Evolutionary conservation across 2,797 vertebrate species (phyloP).

Genomic region (Coracias cyanogaster): DNA sequence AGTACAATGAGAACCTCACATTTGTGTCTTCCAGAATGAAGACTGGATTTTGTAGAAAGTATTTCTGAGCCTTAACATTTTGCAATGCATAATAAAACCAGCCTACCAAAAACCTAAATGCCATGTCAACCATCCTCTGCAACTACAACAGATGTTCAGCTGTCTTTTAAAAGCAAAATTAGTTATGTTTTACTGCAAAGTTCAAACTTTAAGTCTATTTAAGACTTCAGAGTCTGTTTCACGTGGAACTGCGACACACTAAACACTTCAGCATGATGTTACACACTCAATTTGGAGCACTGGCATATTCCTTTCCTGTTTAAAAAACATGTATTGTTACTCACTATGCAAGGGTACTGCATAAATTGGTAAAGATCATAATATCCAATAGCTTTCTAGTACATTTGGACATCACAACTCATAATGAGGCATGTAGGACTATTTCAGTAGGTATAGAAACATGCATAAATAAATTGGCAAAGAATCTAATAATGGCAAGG

Average conservation of each 20-base stretch:
- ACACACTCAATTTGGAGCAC: background rate
- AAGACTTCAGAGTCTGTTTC: background rate
- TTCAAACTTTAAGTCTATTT: background rate
- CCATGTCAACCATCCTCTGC: background rate
- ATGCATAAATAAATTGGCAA: background rate
- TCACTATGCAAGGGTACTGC: background rate
- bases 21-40: background rate
- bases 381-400: background rate
- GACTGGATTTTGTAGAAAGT: background rate
- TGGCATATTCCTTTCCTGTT: background rate
- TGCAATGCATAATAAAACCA: background rate
- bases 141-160: background rate
- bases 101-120: background rate
- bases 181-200: background rate
- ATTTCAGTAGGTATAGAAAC: background rate
- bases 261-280: background rate
- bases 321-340: background rate
- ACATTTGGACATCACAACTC: background rate
- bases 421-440: background rate
- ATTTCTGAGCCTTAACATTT: background rate
- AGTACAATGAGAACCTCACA: accelerated
- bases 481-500: background rate
- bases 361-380: background rate
- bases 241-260: background rate
- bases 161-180: background rate